These are phyloP conservation scores for Arizona elegans DNA, from an alignment of 2,113 vertebrate species.

Conservation along the genomic window DNA sequence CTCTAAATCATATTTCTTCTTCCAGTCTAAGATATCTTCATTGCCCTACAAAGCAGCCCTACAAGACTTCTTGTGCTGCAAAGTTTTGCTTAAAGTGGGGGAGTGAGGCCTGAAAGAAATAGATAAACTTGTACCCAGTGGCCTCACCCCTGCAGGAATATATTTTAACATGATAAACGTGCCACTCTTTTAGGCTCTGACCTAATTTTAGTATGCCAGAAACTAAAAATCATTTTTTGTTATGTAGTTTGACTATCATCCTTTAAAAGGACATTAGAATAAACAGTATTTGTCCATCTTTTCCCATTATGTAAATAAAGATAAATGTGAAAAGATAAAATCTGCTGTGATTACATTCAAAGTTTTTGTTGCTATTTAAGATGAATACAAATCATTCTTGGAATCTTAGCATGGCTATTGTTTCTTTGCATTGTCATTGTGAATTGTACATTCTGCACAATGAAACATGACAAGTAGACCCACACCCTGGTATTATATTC, in stretches of 20 bases:
- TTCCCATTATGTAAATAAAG: conserved; percentile 6
- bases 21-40: not conserved
- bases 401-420: conserved; percentile 36
- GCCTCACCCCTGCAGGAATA: not conserved
- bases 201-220: not conserved
- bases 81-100: not conserved
- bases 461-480: conserved; percentile 40
- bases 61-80: not conserved
- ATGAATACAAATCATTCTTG: conserved; percentile 43
- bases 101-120: not conserved
- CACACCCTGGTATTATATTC: conserved; percentile 6
- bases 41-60: not conserved
- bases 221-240: not conserved
- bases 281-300: not conserved
- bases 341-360: conserved; percentile 19
- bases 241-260: not conserved
- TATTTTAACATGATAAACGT: not conserved
- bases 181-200: not conserved
- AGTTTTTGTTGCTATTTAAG: conserved; percentile 32
- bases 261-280: not conserved
- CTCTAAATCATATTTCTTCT: not conserved
- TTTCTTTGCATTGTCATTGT: conserved; percentile 53
- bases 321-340: conserved; percentile 12
- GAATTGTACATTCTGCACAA: conserved; percentile 27
- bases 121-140: not conserved